Base-by-base conservation (phyloP, 2,888 invertebrate species). In the Drosophila barbarae region DNA sequence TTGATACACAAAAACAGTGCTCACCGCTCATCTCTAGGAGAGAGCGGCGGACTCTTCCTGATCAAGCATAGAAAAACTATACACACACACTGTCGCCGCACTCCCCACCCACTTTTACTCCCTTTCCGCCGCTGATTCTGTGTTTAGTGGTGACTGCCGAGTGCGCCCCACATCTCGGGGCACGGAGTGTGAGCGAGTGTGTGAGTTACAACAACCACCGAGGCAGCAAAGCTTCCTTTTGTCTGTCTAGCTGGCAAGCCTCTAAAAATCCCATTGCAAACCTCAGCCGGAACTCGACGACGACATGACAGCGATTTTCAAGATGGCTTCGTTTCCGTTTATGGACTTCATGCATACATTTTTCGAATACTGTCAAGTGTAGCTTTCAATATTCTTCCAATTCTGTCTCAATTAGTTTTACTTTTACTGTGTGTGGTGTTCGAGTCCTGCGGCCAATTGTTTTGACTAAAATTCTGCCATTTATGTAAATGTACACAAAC, bases 121-220 rank as follows among this genome's bases (percentile, higher is more conserved):
- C 77, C 77, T 77, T 64, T 50, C 64, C 30, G 32, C 54, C 47
- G 41, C 56, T 65, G 61, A 67, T 73, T 69, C 58, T 67, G 76
- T 82, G 79, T 74, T 63, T 64, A 55, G 36, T 55, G 55, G 55
- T 35, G 35, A 35, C 49, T 49, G 32, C 34, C 46, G 46, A 46
- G 35, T 23, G 67, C 82, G 84, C 85, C 77, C 85, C 77, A 84
- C 73, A 72, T 77, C 65, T 77, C 60, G 65, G 66, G 53, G 36
- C 49, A 42, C 53, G 28, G 23, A 44, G 47, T 64, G 56, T 66
- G 59, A 64, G 42, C 61, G 35, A 66, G 53, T 69, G 52, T 69
- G 56, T 69, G 64, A 66, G 44, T 66, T 82, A 80, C 77, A 85
- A 74, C 85, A 80, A 85, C 79, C 85, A 79, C 84, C 84, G 72